These are phyloP conservation scores for Coenonympha glycerion DNA, from an alignment of 2,888 invertebrate species.

Conservation along the genomic window DNA sequence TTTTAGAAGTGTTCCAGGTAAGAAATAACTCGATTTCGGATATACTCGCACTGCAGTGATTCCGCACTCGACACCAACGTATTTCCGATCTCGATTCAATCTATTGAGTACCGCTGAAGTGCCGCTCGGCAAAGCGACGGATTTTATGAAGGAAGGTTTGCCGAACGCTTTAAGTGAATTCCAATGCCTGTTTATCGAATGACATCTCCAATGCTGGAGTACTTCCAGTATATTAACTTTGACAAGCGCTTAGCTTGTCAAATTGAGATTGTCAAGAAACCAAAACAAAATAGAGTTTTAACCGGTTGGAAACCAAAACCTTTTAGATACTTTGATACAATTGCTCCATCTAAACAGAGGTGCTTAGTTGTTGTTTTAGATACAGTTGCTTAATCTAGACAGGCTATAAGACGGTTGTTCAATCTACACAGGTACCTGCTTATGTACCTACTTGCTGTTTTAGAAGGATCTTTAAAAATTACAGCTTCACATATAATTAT, in stretches of 20 bases:
- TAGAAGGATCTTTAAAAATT: too few relatives aligned
- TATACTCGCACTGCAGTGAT: slow-evolving; percentile 14
- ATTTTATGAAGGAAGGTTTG: slow-evolving; percentile 19
- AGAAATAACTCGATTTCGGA: slow-evolving; percentile 13
- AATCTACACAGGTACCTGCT: too few relatives aligned
- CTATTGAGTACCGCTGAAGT: slow-evolving; percentile 18
- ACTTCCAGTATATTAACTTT: slow-evolving; percentile 4
- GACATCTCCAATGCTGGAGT: slow-evolving; percentile 7
- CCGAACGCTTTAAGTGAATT: slow-evolving; percentile 13
- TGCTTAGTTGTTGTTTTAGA: too few relatives aligned
- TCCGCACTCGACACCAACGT: slow-evolving; percentile 15
- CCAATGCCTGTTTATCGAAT: slow-evolving; percentile 14
- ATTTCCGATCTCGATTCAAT: slow-evolving; percentile 22
- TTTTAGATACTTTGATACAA: too few relatives aligned
- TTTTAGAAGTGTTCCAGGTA: not conserved
- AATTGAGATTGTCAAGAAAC: not conserved
- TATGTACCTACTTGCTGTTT: too few relatives aligned
- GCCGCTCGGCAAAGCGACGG: slow-evolving; percentile 12
- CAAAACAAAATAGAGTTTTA: not conserved
- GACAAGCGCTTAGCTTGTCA: not conserved
- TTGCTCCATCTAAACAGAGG: too few relatives aligned
- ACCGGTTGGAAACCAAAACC: too few relatives aligned
- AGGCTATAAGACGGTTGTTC: too few relatives aligned
- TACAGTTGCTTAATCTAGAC: too few relatives aligned
- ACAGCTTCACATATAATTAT: too few relatives aligned